phyloP scores from a whole-genome alignment of 2,797 vertebrate genomes.

The Urophycis tenuis region DNA sequence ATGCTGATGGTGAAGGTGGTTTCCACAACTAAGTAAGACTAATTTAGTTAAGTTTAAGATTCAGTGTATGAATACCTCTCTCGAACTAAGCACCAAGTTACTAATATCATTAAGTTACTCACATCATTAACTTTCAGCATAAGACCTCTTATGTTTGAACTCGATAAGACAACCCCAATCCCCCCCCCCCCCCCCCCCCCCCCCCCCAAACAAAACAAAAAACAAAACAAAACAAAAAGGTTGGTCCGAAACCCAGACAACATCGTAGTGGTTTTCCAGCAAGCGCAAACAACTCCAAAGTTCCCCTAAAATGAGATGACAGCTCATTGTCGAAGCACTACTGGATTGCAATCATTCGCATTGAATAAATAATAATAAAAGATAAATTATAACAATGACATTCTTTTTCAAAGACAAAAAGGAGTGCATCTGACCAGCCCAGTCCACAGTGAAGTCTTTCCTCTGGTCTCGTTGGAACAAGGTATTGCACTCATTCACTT shows the following conservation, averaged over 20 bases:
- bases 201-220: background rate
- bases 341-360: background rate
- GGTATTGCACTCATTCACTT: background rate
- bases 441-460: background rate
- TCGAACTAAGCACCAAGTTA: background rate
- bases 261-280: background rate
- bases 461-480: background rate
- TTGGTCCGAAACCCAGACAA: slow-evolving; percentile 3
- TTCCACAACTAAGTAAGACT: background rate
- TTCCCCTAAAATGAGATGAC: background rate
- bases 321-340: background rate
- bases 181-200: background rate
- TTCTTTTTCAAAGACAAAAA: background rate
- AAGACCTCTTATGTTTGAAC: background rate
- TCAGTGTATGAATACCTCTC: background rate
- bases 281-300: background rate
- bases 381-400: background rate
- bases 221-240: background rate
- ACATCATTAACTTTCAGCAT: background rate
- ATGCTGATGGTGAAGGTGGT: background rate
- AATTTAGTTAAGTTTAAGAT: background rate
- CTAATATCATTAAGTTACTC: background rate
- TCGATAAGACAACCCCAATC: too few species aligned
- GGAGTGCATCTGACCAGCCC: background rate
- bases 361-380: slow-evolving; percentile 4